Evolutionary conservation across 2,113 vertebrate species (phyloP), one percentile per base, ranked within the genome.

Genomic region (Pelodiscus sinensis): DNA sequence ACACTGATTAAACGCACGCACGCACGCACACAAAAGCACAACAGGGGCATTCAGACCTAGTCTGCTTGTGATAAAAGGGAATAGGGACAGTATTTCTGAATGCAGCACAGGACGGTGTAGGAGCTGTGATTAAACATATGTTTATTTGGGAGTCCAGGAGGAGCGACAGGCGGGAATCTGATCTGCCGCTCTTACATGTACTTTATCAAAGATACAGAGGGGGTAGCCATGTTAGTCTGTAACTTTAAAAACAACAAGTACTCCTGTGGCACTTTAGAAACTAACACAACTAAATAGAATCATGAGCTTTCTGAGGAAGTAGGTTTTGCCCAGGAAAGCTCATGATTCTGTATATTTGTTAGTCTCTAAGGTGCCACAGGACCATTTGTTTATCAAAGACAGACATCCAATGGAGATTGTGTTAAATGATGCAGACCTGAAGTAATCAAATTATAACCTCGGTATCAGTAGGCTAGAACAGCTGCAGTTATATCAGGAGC

Each of bases 361-460:
- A 44, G 6, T 44, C 44, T 44, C 44, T 44, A 44, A 44, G 44
- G 44, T 44, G 44, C 44, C 44, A 44, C 44, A 44, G 44, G 44
- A 44, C 44, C 44, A 44, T 44, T 44, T 44, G 44, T 44, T 83
- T 80, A 3, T 57, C 22, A n/a, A 35, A 44, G 57, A 51, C 68
- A 21, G 11, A 84, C 24, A 27, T 68, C 82, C 16, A 60, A 60
- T 8, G 19, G 77, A 57, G 51, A 62, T 54, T 86, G 21, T 44
- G 89, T 31, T 14, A 12, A 55, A 56, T 87, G 10, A 31, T 0
- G n/a, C n/a, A 58, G 13, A 57, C 83, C n/a, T 12, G 38, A 91
- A 81, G 50, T 5, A 57, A 79, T 22, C 55, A 52, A 60, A 79
- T 14, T 62, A 22, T 7, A 2, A 0, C 0, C 16, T n/a, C 52